Conservation (phyloP, 2,797 vertebrate genomes). For the Pampus argenteus region DNA sequence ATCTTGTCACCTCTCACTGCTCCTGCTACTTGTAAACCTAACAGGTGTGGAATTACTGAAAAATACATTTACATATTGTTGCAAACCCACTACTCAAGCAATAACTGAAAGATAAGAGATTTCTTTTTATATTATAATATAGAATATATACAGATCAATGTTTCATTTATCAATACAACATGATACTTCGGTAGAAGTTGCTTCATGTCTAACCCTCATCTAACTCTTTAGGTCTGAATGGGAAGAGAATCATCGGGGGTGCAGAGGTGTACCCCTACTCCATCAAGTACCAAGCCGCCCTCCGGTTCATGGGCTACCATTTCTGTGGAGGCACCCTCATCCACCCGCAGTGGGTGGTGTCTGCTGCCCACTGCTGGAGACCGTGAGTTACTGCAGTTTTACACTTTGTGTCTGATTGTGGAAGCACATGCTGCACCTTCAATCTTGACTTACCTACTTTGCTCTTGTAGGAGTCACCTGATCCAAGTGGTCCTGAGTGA, state of each 20-base stretch:
- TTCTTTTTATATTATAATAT: neutral
- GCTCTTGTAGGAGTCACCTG: conserved; percentile 61
- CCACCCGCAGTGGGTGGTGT: conserved; percentile 81
- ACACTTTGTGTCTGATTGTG: neutral
- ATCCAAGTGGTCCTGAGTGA: conserved; percentile 80
- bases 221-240: conserved; percentile 60
- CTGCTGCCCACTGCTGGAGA: conserved; percentile 88
- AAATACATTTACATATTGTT: neutral
- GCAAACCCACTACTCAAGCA: neutral
- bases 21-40: conserved; percentile 49
- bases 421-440: neutral
- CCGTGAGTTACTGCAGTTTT: conserved; percentile 78
- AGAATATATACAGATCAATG: no score
- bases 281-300: conserved; percentile 81
- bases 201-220: neutral
- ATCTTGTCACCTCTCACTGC: conserved; percentile 39
- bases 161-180: neutral
- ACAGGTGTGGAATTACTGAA: conserved; percentile 55
- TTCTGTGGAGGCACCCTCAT: conserved; percentile 85
- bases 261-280: conserved; percentile 71
- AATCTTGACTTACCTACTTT: neutral
- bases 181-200: neutral
- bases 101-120: neutral
- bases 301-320: conserved; percentile 68
- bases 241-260: conserved; percentile 83